phyloP scores from a whole-genome alignment of 2,113 vertebrate genomes.

The Protobothrops mucrosquamatus region DNA sequence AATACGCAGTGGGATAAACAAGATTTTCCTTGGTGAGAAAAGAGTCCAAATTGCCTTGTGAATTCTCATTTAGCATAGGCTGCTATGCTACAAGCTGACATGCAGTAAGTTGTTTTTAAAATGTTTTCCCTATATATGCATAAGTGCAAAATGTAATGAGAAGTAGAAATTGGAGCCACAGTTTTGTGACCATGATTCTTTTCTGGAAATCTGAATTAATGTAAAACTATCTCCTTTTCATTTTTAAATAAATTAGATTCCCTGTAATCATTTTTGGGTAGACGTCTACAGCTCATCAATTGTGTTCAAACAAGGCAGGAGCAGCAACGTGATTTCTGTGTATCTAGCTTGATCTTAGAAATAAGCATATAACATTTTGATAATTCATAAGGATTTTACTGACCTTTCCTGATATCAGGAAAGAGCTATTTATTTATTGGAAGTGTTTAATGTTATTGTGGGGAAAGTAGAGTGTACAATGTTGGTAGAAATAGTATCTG shows the following conservation, averaged over 20 bases:
- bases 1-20: background rate
- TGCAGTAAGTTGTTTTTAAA: no score
- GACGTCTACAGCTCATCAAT: background rate
- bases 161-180: background rate
- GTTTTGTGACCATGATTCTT: background rate
- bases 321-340: background rate
- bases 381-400: background rate
- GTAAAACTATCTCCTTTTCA: background rate
- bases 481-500: background rate
- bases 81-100: background rate
- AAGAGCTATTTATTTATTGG: background rate
- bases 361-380: background rate
- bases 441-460: background rate
- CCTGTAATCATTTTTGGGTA: background rate
- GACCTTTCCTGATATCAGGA: background rate
- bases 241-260: background rate
- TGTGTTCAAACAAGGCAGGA: background rate
- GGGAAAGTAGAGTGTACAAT: background rate
- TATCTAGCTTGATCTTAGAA: background rate
- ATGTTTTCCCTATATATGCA: no score
- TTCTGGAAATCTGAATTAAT: background rate
- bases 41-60: background rate
- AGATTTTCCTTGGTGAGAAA: background rate
- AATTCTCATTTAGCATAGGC: background rate
- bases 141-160: background rate